Evolutionary conservation across 2,113 vertebrate genomes (phyloP), one percentile per base, ranked within the genome.

Genomic region (Himantopus leucocephalus): DNA sequence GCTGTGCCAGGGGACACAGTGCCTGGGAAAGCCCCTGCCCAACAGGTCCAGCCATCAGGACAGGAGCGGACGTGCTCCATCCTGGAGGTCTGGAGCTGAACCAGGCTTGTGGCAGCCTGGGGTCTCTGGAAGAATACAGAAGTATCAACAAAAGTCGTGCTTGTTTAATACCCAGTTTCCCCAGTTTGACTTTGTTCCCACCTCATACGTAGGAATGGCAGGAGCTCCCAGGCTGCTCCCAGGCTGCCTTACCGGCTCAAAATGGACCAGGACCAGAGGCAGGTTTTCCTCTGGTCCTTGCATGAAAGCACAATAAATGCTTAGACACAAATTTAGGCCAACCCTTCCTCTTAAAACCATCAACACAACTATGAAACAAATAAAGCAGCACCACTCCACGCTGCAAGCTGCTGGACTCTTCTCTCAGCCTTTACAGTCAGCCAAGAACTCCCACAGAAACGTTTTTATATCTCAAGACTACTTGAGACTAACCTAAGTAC

Each of bases 391-490:
- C 32, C 41, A 8, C 81, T 71, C 53, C 86, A 8, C 67, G 0
- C 48, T 24, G 12, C 76, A 50, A 88, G 83, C 91, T 66, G 88
- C 94, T 73, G 90, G 90, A 52, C 92, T 73, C 75, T 29, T 34
- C 85, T 53, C 84, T 35, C 58, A 86, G 83, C 91, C 89, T 85
- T 76, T 60, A 22, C 35, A 0, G 80, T 56, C 77, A 91, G 93
- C 96, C 96, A 97, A 90, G 53, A 96, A 93, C 96, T 95, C 96
- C 96, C 93, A 96, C 94, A 62, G 96, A 84, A 96, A 90, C 5
- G 5, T 58, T 96, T 92, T 95, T 96, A 85, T 94, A 87, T 75
- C 96, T 97, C 94, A 81, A 97, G 86, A 87, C 86, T 94, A 47
- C 96, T 97, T 85, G 93, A 97, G 94, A 80, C 92, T 48, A 96